Evolutionary conservation across 2,888 invertebrate species (phyloP).

Genomic region (Drosophila colorata): DNA sequence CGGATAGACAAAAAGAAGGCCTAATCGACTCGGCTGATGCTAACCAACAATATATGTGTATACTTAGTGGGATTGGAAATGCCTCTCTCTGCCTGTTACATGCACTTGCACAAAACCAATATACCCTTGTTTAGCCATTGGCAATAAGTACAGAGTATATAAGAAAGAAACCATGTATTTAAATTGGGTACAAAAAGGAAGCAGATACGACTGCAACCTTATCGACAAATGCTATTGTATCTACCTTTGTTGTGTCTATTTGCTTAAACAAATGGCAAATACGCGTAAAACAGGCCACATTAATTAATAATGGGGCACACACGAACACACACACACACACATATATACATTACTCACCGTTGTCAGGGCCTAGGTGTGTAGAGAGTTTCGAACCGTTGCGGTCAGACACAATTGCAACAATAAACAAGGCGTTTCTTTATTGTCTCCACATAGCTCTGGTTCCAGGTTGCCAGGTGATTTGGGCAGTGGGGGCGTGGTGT

Average conservation of each 20-base stretch:
- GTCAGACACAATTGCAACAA: conserved; percentile 36
- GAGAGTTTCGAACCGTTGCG: conserved; percentile 12
- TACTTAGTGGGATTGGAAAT: too few species aligned
- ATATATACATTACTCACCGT: conserved; percentile 74
- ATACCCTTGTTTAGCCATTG: too few species aligned
- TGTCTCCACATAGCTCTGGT: conserved; percentile 51
- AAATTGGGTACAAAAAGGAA: conserved; percentile 26
- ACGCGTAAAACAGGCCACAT: conserved; percentile 15
- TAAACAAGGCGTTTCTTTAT: conserved; percentile 59
- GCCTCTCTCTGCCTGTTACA: too few species aligned
- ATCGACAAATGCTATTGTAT: conserved; percentile 26
- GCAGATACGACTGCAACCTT: conserved; percentile 30
- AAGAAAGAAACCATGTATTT: conserved; percentile 2
- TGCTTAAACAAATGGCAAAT: conserved; percentile 28
- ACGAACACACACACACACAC: too few species aligned
- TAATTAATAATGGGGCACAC: conserved; percentile 54
- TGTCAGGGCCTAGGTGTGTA: conserved; percentile 18
- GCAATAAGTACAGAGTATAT: background rate
- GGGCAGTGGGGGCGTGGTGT: conserved; percentile 1
- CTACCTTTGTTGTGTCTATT: conserved; percentile 24
- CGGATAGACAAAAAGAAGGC: too few species aligned
- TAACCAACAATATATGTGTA: too few species aligned
- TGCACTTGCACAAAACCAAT: too few species aligned
- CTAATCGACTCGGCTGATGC: too few species aligned
- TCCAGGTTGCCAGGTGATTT: conserved; percentile 15